Percentiles rank a stretch among this genome's conserved stretches.
Evolutionary conservation across 2,888 invertebrate genomes (phyloP).

Genomic region (Bellardia bayeri): DNA sequence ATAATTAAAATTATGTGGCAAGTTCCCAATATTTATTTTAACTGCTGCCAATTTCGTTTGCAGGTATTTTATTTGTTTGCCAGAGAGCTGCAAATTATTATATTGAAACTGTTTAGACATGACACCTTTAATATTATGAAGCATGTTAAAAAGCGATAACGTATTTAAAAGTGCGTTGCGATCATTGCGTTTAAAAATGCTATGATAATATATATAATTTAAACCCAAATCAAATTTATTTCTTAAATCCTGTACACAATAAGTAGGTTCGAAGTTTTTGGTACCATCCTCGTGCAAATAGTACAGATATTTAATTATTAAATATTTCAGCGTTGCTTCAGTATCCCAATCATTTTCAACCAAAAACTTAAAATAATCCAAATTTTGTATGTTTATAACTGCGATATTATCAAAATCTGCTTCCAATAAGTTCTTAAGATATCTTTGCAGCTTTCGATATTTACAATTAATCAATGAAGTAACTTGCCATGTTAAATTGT

Average conservation of each 20-base stretch:
- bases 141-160: background rate
- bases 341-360: background rate
- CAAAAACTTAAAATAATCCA: background rate
- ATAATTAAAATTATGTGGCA: background rate
- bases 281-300: constrained; percentile 67
- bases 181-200: constrained; percentile 64
- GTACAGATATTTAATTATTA: constrained; percentile 78
- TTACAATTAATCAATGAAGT: background rate
- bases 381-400: background rate
- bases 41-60: background rate
- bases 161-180: background rate
- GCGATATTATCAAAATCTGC: background rate
- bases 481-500: background rate
- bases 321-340: constrained; percentile 68
- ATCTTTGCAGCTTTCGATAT: background rate
- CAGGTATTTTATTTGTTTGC: background rate
- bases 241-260: constrained; percentile 77
- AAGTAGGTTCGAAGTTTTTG: constrained; percentile 57
- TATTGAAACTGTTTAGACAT: constrained; percentile 5
- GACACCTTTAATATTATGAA: background rate
- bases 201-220: constrained; percentile 76
- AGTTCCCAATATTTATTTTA: constrained; percentile 5
- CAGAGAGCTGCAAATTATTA: background rate
- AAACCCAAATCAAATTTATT: constrained; percentile 78
- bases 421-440: background rate